Evolutionary conservation across 92 coral and sea anemone genomes (phyloP), one percentile per base, ranked within the genome.

Genomic region (Paramuricea clavata): DNA sequence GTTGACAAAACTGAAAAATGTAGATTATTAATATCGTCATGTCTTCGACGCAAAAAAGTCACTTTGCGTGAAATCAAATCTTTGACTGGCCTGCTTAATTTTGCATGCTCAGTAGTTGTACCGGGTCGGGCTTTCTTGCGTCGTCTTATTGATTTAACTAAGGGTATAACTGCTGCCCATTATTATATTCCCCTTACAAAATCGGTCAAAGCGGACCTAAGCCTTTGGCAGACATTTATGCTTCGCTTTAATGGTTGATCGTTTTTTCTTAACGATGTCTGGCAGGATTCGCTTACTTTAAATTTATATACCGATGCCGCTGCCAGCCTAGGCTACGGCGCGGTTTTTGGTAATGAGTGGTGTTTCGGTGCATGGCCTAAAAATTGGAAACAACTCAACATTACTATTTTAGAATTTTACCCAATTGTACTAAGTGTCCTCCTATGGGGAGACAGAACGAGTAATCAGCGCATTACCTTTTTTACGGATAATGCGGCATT

Each of bases 51-150:
- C 1, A 86, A 75, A 75, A 81, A 81, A 33, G 87, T 87, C 1
- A 42, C 90, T n/a, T 49, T 90, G 17, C 21, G 42, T 1, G 88
- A 86, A 21, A 9, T 90, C 9, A 87, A 90, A 39, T 57, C 90
- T 12, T 43, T 90, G 30, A 87, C 52, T 39, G 93, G 90, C 15
- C 71, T 90, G 13, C 60, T 90, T 2, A 90, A 90, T 65, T 90
- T 86, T 65, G 85, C 88, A 41, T 81, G 90, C 57, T 73, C 88
- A 0, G 90, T 73, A 2, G 73, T 90, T 0, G 12, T 54, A 15
- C 90, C 90, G 0, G 90, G 90, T 3, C 64, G 93, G 32, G 93
- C 93, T 26, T 89, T 89, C 57, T 25, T 89, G 36, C 74, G 83
- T 19, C 25, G 81, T 13, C 68, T 89, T 8, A 67, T 85, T 11